Evolutionary conservation across 2,113 vertebrate genomes (phyloP), one percentile per base, ranked within the genome.

Genomic region (Apeltes quadracus): DNA sequence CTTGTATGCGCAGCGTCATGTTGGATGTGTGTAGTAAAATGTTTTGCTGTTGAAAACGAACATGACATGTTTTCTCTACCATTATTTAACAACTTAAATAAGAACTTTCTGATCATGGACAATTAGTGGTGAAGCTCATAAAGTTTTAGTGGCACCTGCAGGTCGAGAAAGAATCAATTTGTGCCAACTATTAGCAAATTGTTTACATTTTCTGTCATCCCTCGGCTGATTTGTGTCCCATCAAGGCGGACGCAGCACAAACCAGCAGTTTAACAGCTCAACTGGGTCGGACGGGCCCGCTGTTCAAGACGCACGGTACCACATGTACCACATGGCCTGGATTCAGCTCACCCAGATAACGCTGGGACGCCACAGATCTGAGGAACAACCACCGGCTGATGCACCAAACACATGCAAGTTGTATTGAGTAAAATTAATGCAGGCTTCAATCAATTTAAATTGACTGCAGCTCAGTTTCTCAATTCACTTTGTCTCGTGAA

Each of bases 281-380:
- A 29, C 20, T 9, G 61, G 51, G n/a, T 32, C 25, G 57, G 32
- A 58, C 36, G 44, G 32, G 48, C 58, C 41, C 54, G n/a, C 56
- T 50, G 61, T 50, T 75, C 70, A 80, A 61, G 58, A 72, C 20
- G 65, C 16, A 16, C 57, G 29, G 39, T 3, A n/a, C 5, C 44
- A 56, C 8, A 27, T 66, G 39, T 3, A n/a, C 5, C 44, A 56
- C 8, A 27, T 66, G 73, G 69, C 79, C 82, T 36, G 69, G 27
- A 48, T 78, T 64, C 8, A 64, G 50, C 27, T 83, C 62, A 72
- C 58, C 76, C 57, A 78, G 63, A 61, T 54, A 63, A 12, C 15
- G 14, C 23, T 39, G 38, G n/a, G 34, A 46, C 61, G 11, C 39
- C 13, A 65, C 29, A 38, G 46, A 59, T 63, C 46, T 38, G 2